phyloP scores from a whole-genome alignment of 2,797 vertebrate species.

The Discoglossus pictus region DNA sequence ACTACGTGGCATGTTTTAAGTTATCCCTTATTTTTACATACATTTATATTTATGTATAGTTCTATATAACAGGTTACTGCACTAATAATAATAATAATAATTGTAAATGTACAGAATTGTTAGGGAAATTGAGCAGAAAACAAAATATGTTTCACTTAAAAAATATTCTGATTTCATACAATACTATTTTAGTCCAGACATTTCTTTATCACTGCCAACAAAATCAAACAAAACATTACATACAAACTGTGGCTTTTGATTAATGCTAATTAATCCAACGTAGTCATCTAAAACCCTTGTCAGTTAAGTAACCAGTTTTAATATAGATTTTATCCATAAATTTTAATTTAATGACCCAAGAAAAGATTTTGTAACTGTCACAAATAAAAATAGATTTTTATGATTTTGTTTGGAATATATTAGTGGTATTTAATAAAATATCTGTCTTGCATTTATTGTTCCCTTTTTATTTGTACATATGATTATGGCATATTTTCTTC shows the following conservation, averaged over 20 bases:
- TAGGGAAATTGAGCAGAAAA: conserved; percentile 59
- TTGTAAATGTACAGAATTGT: too few species aligned
- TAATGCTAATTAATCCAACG: conserved; percentile 55
- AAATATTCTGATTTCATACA: conserved; percentile 62
- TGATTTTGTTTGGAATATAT: too few species aligned
- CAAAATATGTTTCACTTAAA: conserved; percentile 59
- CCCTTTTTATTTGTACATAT: too few species aligned
- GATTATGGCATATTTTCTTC: too few species aligned
- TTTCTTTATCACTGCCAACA: conserved; percentile 63
- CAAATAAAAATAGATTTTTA: too few species aligned
- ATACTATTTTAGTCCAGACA: conserved; percentile 65
- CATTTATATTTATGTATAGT: too few species aligned
- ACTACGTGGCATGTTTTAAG: neutral
- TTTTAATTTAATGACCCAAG: too few species aligned
- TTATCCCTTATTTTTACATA: conserved; percentile 47
- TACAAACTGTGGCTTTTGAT: conserved; percentile 53
- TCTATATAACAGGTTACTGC: too few species aligned
- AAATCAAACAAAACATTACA: conserved; percentile 67
- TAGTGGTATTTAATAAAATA: too few species aligned
- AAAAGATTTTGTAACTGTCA: too few species aligned
- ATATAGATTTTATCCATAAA: conserved; percentile 6
- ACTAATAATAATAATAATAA: too few species aligned
- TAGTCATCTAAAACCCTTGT: conserved; percentile 37
- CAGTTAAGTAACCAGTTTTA: neutral
- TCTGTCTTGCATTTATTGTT: too few species aligned